Conservation (phyloP, 2,888 invertebrate species). For the Enoplolaimus lenunculus region DNA sequence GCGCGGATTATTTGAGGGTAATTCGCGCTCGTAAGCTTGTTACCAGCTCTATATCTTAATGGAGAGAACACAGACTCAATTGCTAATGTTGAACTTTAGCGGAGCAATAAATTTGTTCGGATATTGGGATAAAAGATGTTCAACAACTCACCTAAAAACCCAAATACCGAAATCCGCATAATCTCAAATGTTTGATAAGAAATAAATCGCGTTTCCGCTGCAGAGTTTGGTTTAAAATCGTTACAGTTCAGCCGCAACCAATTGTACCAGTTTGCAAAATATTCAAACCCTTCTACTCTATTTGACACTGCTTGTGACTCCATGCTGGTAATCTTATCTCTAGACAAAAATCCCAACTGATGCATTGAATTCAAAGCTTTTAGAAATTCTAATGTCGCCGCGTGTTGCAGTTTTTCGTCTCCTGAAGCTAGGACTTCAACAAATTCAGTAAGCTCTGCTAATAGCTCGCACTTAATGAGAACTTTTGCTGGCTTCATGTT, state of each 20-base stretch:
- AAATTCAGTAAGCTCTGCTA: constrained; percentile 9
- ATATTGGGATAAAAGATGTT: not conserved
- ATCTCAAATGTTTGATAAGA: constrained; percentile 7
- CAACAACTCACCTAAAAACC: constrained; percentile 14
- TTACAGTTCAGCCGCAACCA: not conserved
- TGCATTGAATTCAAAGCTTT: not conserved
- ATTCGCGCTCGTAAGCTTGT: constrained; percentile 3
- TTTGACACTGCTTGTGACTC: not conserved
- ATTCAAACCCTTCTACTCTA: constrained; percentile 6
- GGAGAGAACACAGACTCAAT: constrained; percentile 6
- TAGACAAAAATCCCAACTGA: not conserved
- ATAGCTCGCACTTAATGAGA: not conserved
- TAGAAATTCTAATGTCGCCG: not conserved
- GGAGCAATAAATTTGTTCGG: not conserved
- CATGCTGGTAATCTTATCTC: not conserved
- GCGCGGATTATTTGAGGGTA: not conserved
- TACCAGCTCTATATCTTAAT: not conserved
- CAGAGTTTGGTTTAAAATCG: not conserved
- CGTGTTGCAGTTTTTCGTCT: not conserved
- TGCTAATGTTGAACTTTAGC: constrained; percentile 7
- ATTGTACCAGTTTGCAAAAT: constrained; percentile 10
- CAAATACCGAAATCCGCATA: not conserved
- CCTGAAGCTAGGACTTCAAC: no score
- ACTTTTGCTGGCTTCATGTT: constrained; percentile 12
- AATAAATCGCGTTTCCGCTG: constrained; percentile 10